Evolutionary conservation across 2,113 vertebrate species (phyloP).

Genomic region (Laticauda laticaudata): DNA sequence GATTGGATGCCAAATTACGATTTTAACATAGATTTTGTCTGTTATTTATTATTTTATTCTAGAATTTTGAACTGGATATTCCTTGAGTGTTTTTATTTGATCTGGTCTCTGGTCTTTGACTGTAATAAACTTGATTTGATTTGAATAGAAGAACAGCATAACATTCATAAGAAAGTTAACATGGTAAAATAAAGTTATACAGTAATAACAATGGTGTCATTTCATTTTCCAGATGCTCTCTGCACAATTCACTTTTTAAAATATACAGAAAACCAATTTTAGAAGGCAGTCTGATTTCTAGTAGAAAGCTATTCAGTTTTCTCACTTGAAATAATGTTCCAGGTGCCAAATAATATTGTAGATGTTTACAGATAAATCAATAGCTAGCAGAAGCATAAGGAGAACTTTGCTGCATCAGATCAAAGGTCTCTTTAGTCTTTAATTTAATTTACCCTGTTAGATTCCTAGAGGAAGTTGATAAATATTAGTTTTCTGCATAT

Average conservation of each 20-base stretch:
- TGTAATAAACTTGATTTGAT: too few species aligned
- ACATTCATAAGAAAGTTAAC: not conserved
- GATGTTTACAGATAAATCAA: not conserved
- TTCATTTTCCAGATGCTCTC: not conserved
- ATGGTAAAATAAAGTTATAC: not conserved
- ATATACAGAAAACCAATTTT: not conserved
- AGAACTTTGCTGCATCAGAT: not conserved
- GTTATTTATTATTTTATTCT: too few species aligned
- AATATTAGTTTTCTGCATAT: not conserved
- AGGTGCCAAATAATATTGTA: not conserved
- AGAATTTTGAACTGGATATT: too few species aligned
- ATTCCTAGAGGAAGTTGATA: not conserved
- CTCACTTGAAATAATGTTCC: not conserved
- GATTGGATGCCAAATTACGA: too few species aligned
- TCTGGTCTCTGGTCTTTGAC: too few species aligned
- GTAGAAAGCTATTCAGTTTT: not conserved
- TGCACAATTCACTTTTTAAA: not conserved
- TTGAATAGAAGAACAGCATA: not conserved
- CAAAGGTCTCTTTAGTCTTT: not conserved
- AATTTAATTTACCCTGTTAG: not conserved
- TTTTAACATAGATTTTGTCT: too few species aligned
- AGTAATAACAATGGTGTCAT: not conserved
- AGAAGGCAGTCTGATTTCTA: not conserved
- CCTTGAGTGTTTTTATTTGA: too few species aligned
- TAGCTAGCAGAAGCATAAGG: not conserved